These are phyloP conservation scores for Danionella cerebrum DNA, from an alignment of 2,113 vertebrate genomes.

Conservation along the genomic window DNA sequence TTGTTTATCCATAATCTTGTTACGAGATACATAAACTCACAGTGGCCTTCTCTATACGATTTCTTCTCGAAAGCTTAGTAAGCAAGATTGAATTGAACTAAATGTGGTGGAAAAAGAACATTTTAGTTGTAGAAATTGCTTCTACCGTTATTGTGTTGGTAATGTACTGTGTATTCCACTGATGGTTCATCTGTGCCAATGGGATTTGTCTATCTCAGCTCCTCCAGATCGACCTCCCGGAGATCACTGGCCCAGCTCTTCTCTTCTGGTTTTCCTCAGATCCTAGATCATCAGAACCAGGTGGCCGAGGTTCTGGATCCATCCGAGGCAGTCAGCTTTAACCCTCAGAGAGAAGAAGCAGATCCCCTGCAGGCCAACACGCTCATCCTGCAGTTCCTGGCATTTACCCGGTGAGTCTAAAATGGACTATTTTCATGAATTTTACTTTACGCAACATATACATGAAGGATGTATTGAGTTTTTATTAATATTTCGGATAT, in stretches of 20 bases:
- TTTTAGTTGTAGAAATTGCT: too few species aligned
- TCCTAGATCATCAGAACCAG: constrained; percentile 66
- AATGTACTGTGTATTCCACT: neutral
- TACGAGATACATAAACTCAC: too few species aligned
- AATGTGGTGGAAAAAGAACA: neutral
- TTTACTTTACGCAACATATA: neutral
- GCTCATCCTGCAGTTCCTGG: constrained; percentile 84
- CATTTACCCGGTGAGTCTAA: constrained; percentile 75
- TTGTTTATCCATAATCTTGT: too few species aligned
- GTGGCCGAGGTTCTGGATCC: constrained; percentile 70
- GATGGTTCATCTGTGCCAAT: neutral
- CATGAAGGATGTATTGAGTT: too few species aligned
- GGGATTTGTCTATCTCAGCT: constrained; percentile 49
- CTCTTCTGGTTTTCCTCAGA: constrained; percentile 69
- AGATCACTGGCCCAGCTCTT: constrained; percentile 70
- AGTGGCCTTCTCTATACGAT: too few species aligned
- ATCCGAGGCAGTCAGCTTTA: constrained; percentile 56
- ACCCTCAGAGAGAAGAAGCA: constrained; percentile 66
- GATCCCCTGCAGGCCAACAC: constrained; percentile 78
- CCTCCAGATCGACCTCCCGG: constrained; percentile 63
- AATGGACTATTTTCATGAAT: neutral
- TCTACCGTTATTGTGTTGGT: too few species aligned
- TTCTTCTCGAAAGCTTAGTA: too few species aligned
- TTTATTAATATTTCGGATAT: too few species aligned
- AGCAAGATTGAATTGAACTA: too few species aligned